Conservation (phyloP, 2,797 vertebrate species). For the Eremophila alpestris region DNA sequence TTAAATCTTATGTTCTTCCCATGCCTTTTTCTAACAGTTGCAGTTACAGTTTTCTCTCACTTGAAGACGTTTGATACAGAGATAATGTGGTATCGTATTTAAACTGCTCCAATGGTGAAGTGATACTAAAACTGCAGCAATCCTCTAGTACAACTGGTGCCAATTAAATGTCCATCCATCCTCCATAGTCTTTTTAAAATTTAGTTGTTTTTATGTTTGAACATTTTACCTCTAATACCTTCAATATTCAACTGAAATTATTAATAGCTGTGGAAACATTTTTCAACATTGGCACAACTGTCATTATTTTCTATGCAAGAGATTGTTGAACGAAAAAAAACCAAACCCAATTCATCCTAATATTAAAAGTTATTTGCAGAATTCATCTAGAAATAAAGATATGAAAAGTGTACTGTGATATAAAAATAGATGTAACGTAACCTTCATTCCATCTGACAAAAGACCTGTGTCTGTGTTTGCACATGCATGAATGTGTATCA, state of each 20-base stretch:
- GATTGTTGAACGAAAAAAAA: not conserved
- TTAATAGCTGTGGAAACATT: not conserved
- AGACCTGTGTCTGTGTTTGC: not conserved
- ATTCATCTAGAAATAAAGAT: not conserved
- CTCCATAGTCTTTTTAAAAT: not conserved
- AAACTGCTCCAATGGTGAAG: not conserved
- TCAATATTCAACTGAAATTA: not conserved
- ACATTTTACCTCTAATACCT: not conserved
- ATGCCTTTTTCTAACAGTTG: not conserved
- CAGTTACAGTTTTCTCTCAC: not conserved
- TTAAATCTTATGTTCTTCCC: not conserved
- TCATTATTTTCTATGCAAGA: not conserved
- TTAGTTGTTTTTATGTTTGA: not conserved
- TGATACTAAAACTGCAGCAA: not conserved
- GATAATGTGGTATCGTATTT: not conserved
- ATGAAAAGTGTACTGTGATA: not conserved
- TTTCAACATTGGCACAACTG: accelerated
- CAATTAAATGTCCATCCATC: not conserved
- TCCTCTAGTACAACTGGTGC: not conserved
- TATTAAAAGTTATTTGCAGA: not conserved
- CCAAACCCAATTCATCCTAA: not conserved
- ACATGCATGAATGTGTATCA: accelerated
- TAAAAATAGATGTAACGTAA: not conserved
- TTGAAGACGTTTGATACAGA: not conserved
- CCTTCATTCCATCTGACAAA: not conserved